These are phyloP conservation scores for Mionectes macconnelli DNA, from an alignment of 2,113 vertebrate species.

Conservation along the genomic window DNA sequence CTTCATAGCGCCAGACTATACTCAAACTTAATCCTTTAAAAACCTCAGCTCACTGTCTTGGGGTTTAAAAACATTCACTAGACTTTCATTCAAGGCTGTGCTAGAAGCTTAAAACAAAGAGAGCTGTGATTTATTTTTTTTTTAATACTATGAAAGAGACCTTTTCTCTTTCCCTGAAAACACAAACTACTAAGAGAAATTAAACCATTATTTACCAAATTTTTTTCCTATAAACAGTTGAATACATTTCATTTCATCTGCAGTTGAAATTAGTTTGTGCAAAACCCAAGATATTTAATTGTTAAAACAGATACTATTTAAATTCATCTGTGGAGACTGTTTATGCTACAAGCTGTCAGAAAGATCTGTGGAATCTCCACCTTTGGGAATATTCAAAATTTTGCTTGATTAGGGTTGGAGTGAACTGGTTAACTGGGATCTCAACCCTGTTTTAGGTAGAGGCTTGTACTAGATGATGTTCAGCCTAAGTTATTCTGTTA, in stretches of 20 bases:
- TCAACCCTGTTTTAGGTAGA: background rate
- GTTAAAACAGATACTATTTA: background rate
- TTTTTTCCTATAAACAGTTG: background rate
- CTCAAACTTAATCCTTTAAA: conserved; percentile 23
- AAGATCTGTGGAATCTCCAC: background rate
- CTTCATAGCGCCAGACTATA: background rate
- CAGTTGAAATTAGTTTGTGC: background rate
- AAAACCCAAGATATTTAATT: background rate
- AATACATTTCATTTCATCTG: background rate
- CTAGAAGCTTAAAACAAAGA: background rate
- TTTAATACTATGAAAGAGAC: background rate
- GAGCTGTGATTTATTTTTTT: background rate
- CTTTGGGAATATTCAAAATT: background rate
- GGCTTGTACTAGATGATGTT: background rate
- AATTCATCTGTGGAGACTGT: background rate
- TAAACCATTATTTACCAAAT: background rate
- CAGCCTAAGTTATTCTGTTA: background rate
- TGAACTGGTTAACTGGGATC: background rate
- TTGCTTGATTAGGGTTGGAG: background rate
- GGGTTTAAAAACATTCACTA: conserved; percentile 15
- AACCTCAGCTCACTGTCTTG: background rate
- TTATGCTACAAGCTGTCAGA: background rate
- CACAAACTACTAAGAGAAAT: background rate
- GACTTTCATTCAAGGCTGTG: background rate
- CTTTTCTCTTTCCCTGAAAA: background rate